Percentiles rank a stretch among this genome's conserved stretches.
Conservation (phyloP, 2,888 invertebrate genomes). For the Papilio gigon region DNA sequence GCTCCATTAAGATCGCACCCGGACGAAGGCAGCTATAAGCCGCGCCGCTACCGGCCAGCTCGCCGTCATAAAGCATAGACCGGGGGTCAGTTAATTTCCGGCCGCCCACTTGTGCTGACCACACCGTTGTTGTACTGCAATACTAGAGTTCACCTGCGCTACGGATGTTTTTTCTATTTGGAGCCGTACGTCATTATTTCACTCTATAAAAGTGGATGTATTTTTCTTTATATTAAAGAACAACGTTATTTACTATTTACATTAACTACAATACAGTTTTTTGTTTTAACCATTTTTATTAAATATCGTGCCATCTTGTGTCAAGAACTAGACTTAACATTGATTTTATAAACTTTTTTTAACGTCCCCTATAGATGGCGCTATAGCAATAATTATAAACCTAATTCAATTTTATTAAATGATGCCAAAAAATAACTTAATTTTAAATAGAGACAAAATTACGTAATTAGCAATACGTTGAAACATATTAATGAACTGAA, state of each 20-base stretch:
- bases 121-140: neutral
- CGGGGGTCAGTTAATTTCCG: slow-evolving; percentile 40
- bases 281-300: neutral
- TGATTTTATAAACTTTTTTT: neutral
- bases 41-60: neutral
- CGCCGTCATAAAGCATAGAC: slow-evolving; percentile 29
- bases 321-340: neutral
- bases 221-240: neutral
- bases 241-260: no score
- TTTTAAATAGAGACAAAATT: no score
- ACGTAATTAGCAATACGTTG: neutral
- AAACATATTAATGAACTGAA: neutral
- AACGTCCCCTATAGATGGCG: slow-evolving; percentile 4
- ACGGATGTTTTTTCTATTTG: neutral
- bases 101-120: slow-evolving; percentile 26
- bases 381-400: neutral
- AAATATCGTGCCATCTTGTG: slow-evolving; percentile 41
- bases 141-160: neutral
- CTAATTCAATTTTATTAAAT: neutral
- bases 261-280: no score
- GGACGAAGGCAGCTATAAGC: neutral
- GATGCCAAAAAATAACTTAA: no score
- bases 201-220: neutral
- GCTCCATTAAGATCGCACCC: neutral
- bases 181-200: neutral